phyloP scores from a whole-genome alignment of 92 coral and sea anemone genomes.

The Palythoa grandiflora region DNA sequence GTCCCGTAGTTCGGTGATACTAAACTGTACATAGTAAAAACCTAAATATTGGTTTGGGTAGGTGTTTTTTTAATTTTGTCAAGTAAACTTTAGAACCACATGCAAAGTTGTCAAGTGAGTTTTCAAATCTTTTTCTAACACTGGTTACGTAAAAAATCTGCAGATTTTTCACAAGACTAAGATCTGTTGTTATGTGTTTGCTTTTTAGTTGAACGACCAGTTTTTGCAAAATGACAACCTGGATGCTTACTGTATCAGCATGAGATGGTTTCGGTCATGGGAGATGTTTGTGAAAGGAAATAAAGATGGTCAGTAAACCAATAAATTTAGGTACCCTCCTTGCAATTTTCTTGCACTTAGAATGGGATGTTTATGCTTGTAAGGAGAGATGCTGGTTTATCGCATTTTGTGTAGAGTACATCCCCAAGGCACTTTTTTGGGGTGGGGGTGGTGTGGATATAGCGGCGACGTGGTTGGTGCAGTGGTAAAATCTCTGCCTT shows the following conservation, averaged over 20 bases:
- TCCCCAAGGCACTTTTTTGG: too few relatives aligned
- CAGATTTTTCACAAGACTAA: not conserved
- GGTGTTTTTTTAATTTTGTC: too few relatives aligned
- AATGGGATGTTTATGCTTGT: not conserved
- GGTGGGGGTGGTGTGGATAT: too few relatives aligned
- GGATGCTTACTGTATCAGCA: conserved; percentile 88
- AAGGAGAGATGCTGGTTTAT: not conserved
- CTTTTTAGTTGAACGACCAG: conserved; percentile 70
- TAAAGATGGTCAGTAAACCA: conserved; percentile 73
- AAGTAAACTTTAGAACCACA: too few relatives aligned
- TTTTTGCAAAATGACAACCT: conserved; percentile 84
- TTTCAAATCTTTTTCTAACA: too few relatives aligned
- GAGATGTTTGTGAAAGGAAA: conserved; percentile 88
- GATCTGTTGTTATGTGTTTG: not conserved
- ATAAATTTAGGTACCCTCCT: not conserved
- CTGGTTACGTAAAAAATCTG: not conserved
- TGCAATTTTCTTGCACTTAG: not conserved
- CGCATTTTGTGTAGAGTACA: too few relatives aligned
- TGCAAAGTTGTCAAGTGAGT: too few relatives aligned
- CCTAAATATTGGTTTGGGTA: too few relatives aligned
- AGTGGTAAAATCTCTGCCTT: too few relatives aligned
- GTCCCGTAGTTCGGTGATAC: too few relatives aligned
- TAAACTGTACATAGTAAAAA: too few relatives aligned
- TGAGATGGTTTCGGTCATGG: conserved; percentile 96
- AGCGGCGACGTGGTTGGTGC: too few relatives aligned